A percentile compares a stretch with the other conserved stretches of the same genome.
Conservation (phyloP, 2,797 vertebrate genomes). For the Phylloscopus collybita region DNA sequence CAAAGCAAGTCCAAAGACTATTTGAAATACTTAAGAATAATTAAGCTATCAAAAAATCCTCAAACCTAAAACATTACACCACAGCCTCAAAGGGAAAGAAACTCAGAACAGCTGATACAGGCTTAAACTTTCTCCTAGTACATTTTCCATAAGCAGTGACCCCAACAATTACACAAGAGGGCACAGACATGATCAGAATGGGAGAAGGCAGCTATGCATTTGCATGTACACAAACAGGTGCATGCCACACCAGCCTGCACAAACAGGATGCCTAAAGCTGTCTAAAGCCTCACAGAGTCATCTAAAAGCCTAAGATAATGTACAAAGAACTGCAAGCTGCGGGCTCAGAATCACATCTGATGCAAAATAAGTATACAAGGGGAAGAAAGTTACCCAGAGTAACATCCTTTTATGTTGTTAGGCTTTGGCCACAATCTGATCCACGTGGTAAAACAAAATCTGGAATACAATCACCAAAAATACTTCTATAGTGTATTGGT, state of each 20-base stretch:
- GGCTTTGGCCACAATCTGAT: neutral
- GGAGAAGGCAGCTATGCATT: neutral
- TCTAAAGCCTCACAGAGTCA: neutral
- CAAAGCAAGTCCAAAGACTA: neutral
- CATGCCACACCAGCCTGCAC: neutral
- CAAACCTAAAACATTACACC: neutral
- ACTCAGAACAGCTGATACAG: neutral
- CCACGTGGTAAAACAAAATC: neutral
- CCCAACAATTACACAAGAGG: neutral
- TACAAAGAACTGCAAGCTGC: no score
- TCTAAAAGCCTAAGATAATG: neutral
- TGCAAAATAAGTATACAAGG: neutral
- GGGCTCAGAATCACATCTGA: neutral
- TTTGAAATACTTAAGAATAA: neutral
- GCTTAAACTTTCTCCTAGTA: neutral
- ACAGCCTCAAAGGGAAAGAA: neutral
- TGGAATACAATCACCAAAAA: neutral
- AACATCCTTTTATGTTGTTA: neutral
- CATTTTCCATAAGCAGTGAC: neutral
- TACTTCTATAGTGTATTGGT: neutral
- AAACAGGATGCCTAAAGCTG: fast-evolving
- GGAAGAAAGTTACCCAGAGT: neutral
- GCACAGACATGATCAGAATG: neutral
- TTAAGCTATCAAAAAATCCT: neutral
- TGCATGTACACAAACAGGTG: neutral